These are phyloP conservation scores for Lutjanus campechanus DNA, from an alignment of 2,797 vertebrate species.

Conservation along the genomic window DNA sequence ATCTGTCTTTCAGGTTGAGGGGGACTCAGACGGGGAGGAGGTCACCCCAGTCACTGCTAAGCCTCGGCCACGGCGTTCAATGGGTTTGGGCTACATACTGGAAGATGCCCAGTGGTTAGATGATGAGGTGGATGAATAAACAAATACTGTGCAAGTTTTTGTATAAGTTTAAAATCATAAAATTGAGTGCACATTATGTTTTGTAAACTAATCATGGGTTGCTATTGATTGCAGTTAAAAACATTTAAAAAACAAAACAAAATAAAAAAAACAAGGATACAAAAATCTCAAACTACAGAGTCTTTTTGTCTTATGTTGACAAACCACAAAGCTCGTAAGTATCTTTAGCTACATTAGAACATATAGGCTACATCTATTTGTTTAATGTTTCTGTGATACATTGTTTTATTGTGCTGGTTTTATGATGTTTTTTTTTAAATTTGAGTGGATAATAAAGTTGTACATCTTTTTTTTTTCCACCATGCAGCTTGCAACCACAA, in stretches of 20 bases:
- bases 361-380: neutral
- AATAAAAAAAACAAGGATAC: neutral
- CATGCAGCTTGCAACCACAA: too few relatives aligned
- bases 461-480: too few relatives aligned
- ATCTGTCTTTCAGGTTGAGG: constrained; percentile 49
- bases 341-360: neutral
- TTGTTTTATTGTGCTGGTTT: neutral
- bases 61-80: constrained; percentile 29
- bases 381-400: neutral
- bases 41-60: fast-evolving
- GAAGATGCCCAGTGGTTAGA: constrained; percentile 77
- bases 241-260: too few relatives aligned
- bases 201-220: neutral
- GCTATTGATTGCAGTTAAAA: neutral
- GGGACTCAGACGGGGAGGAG: neutral
- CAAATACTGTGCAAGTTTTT: neutral
- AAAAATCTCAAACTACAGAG: neutral
- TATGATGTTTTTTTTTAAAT: neutral
- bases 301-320: neutral
- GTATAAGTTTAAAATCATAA: neutral
- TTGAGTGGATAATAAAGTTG: neutral
- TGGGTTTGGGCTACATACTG: constrained; percentile 73
- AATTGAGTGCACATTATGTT: neutral
- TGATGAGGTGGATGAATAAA: neutral
- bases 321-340: neutral